Evolutionary conservation across 2,888 invertebrate species (phyloP), one percentile per base, ranked within the genome.

Genomic region (Epinotia brunnichana): DNA sequence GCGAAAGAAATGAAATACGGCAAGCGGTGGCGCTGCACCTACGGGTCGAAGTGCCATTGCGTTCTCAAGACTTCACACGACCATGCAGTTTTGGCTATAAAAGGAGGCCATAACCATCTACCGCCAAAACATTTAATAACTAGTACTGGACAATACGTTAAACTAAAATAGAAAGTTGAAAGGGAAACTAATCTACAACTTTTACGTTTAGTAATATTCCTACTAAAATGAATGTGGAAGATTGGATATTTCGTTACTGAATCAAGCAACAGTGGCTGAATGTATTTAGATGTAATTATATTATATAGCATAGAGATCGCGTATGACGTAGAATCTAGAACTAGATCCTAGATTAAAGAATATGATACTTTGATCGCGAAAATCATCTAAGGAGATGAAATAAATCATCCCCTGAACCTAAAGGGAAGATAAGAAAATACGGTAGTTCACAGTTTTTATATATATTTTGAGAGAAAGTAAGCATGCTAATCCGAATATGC

Each of bases 71-170:
- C 62, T 29, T 15, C 44, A 4, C 48, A n/a, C 24, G 48, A 62
- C 3, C 44, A 21, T 21, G 3, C 10, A 7, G 44, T 48, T 48
- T n/a, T 62, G 2, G 24, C 24, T 29, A 24, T 48, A 48, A 24
- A 24, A 11, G 62, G 62, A 5, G 7, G 10, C 9, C 62, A 62
- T 48, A 62, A 24, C 24, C 61, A 62, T 9, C 5, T n/a, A 1
- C 62, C 62, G 4, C 61, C 48, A n/a, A 48, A 62, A 48, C 62
- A 62, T 62, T 10, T 10, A 41, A 62, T 62, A 62, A 17, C 24
- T 48, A 62, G 24, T 24, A 48, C 15, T 29, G 62, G 62, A n/a
- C 21, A 62, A 62, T 62, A 48, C 24, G n/a, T 48, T 48, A 62
- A 62, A 62, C 24, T 62, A 29, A 62, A 29, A 48, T 29, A 35